Conservation (phyloP, 2,888 invertebrate species). For the Acronicta aceris region DNA sequence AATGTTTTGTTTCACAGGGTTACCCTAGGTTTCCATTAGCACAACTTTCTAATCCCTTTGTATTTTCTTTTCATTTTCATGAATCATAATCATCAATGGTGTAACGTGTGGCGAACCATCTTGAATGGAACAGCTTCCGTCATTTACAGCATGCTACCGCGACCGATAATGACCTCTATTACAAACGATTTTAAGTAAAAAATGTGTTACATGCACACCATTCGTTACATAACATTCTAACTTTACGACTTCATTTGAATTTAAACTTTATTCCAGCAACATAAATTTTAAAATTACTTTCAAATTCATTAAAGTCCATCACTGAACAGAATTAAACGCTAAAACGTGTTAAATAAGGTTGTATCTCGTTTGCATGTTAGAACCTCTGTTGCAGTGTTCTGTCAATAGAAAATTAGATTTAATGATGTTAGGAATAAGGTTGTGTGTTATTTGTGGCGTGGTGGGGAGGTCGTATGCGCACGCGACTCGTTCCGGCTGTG, state of each 20-base stretch:
- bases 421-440: slow-evolving; percentile 32
- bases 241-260: slow-evolving; percentile 34
- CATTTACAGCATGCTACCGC: slow-evolving; percentile 44
- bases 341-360: not conserved
- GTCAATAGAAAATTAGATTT: slow-evolving; percentile 34
- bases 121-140: slow-evolving; percentile 36
- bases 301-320: not conserved
- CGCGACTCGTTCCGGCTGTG: slow-evolving; percentile 75
- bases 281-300: slow-evolving; percentile 29
- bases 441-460: slow-evolving; percentile 23
- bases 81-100: slow-evolving; percentile 24
- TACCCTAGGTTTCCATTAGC: not conserved
- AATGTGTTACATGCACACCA: slow-evolving; percentile 53
- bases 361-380: slow-evolving; percentile 9
- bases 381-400: slow-evolving; percentile 2
- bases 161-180: slow-evolving; percentile 64
- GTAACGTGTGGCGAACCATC: slow-evolving; percentile 23
- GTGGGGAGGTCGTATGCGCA: slow-evolving; percentile 59
- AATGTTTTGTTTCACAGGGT: not conserved
- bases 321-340: slow-evolving; percentile 22
- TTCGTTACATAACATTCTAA: slow-evolving; percentile 51
- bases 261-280: slow-evolving; percentile 29
- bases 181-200: slow-evolving; percentile 58
- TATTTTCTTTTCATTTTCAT: slow-evolving; percentile 22
- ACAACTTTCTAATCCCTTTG: slow-evolving; percentile 20